These are phyloP conservation scores for Helicoverpa armigera DNA, from an alignment of 1,140 invertebrate genomes.

Conservation along the genomic window DNA sequence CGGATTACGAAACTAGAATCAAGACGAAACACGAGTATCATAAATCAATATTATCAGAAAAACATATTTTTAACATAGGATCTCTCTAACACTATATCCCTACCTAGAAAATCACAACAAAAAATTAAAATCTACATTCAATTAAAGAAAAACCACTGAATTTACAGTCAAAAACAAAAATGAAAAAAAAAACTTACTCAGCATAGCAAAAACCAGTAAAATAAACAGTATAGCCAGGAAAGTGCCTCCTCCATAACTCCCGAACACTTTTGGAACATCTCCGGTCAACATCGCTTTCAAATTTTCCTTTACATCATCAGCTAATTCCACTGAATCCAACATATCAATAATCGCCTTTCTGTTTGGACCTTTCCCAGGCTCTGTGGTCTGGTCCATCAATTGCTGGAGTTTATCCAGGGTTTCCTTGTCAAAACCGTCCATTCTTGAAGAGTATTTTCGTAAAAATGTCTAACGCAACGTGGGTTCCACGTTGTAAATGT, in stretches of 20 bases:
- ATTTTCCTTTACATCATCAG: constrained; percentile 86
- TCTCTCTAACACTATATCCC: no score
- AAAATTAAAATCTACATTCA: no score
- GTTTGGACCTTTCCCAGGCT: constrained; percentile 80
- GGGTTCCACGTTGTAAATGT: constrained; percentile 37
- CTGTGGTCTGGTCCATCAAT: constrained; percentile 60
- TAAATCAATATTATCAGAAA: no score
- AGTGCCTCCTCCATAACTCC: constrained; percentile 55
- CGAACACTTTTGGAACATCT: constrained; percentile 70
- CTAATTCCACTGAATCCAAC: constrained; percentile 86
- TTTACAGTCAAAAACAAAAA: background rate
- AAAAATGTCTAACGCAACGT: constrained; percentile 42
- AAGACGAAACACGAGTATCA: no score
- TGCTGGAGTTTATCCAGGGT: constrained; percentile 74
- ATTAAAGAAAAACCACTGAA: background rate
- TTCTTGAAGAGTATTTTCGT: constrained; percentile 46
- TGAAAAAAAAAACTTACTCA: constrained; percentile 66
- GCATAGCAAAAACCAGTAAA: constrained; percentile 65
- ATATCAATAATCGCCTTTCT: constrained; percentile 87
- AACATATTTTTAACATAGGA: no score
- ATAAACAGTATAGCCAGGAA: constrained; percentile 65
- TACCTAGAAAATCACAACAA: no score
- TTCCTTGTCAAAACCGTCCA: constrained; percentile 71
- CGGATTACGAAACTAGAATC: no score
- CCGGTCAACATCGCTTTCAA: constrained; percentile 84